A percentile compares a stretch with the other conserved stretches of the same genome.
Conservation (phyloP, 2,888 invertebrate genomes). For the Mesochorus sp. region DNA sequence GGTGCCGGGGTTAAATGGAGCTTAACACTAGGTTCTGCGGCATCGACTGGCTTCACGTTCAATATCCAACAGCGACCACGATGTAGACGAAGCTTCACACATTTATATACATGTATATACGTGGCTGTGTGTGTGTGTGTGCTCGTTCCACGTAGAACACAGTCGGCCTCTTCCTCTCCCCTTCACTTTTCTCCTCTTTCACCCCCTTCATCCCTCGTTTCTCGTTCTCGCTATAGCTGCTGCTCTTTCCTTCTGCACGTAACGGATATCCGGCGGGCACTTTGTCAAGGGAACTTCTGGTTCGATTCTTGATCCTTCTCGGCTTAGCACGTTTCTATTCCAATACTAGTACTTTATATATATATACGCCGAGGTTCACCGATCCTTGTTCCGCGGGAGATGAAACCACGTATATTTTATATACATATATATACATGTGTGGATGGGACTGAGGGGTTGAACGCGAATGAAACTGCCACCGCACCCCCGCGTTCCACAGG, state of each 20-base stretch:
- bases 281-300: constrained; percentile 64
- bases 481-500: constrained; percentile 14
- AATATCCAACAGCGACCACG: constrained; percentile 36
- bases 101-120: background rate
- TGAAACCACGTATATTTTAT: no score
- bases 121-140: background rate
- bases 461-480: constrained; percentile 8
- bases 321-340: constrained; percentile 56
- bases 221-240: background rate
- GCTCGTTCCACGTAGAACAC: constrained; percentile 13
- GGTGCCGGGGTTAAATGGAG: constrained; percentile 61
- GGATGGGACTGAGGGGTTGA: background rate
- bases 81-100: background rate
- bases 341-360: no score
- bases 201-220: no score
- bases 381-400: constrained; percentile 18
- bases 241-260: constrained; percentile 50
- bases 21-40: constrained; percentile 62
- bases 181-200: background rate
- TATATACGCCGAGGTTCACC: constrained; percentile 2
- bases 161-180: background rate
- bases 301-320: constrained; percentile 62
- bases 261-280: constrained; percentile 59
- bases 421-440: no score
- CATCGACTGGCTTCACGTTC: constrained; percentile 39